Base-by-base conservation (phyloP, 1,140 invertebrate genomes). In the Brachionus angularis region DNA sequence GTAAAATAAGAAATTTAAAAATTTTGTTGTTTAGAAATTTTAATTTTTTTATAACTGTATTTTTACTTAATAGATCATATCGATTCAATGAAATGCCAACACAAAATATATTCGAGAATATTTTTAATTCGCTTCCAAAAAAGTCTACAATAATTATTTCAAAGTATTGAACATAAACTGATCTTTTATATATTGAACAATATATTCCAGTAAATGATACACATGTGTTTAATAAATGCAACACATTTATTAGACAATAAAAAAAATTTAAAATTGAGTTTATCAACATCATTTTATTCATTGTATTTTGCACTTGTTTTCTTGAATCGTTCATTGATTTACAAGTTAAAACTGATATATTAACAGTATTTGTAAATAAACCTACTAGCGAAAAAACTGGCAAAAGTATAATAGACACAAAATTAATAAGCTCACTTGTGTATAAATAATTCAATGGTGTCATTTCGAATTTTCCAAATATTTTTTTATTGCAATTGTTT, bases 111-210 rank as follows among this genome's bases (percentile, higher is more conserved):
- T 39, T 58, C 8, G 53, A 58, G 8, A 58, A 8, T 39, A 34
- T 23, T 39, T 36, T 58, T n/a, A 58, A 36, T 25, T 7, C 25
- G 1, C 27, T 36, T 25, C 53, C 53, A 12, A 58, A 5, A 21
- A 29, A 58, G 36, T 58, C 53, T 8, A 58, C 33, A 10, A 58
- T 39, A 58, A 39, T 39, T 8, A 58, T 39, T 58, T 58, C 53
- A 33, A 29, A 18, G 23, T 58, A 58, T 58, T 58, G 53, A 58
- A 58, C 10, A 39, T 12, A 23, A 3, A 58, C 8, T 4, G 23
- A 39, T 58, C 36, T 58, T 2, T 36, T 58, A 1, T 39, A 1
- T 14, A 3, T 5, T 1, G 53, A 58, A 39, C 53, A 58, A 18
- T 29, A 58, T 4, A 39, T 39, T 23, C n/a, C 53, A 3, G 33